phyloP scores from a whole-genome alignment of 2,113 vertebrate species.

The Rynchops niger region DNA sequence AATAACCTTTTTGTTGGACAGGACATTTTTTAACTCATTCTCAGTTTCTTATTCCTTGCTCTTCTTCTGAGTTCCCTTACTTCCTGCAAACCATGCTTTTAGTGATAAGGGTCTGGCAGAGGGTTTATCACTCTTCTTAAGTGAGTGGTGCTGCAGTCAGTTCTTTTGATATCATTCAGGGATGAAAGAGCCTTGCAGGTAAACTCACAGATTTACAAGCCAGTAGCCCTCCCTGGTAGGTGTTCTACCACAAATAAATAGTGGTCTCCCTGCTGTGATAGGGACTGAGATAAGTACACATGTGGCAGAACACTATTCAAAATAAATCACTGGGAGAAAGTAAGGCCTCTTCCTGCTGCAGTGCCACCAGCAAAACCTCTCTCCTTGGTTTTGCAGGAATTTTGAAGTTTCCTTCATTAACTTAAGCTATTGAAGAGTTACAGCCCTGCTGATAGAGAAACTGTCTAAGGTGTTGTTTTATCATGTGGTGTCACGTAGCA shows the following conservation, averaged over 20 bases:
- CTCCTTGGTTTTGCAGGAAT: neutral
- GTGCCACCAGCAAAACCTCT: neutral
- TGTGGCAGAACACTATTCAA: neutral
- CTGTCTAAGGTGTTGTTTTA: neutral
- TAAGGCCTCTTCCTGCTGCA: neutral
- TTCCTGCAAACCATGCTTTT: neutral
- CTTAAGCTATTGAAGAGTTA: conserved; percentile 19
- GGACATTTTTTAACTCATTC: neutral
- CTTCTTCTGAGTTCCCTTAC: neutral
- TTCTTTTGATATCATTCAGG: neutral
- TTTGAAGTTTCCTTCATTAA: neutral
- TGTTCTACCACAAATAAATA: neutral
- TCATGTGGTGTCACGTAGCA: neutral
- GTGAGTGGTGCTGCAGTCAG: neutral
- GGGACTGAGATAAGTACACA: neutral
- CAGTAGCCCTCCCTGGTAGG: neutral
- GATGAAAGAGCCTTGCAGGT: neutral
- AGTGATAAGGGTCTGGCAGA: neutral
- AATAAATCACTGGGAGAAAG: neutral
- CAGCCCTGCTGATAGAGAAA: neutral
- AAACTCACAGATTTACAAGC: neutral
- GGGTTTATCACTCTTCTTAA: neutral
- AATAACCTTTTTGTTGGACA: neutral
- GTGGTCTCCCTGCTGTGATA: neutral
- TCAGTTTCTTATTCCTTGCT: neutral